Base-by-base conservation (phyloP, 1,140 invertebrate species). In the Hermatobates lingyangjiaoensis region DNA sequence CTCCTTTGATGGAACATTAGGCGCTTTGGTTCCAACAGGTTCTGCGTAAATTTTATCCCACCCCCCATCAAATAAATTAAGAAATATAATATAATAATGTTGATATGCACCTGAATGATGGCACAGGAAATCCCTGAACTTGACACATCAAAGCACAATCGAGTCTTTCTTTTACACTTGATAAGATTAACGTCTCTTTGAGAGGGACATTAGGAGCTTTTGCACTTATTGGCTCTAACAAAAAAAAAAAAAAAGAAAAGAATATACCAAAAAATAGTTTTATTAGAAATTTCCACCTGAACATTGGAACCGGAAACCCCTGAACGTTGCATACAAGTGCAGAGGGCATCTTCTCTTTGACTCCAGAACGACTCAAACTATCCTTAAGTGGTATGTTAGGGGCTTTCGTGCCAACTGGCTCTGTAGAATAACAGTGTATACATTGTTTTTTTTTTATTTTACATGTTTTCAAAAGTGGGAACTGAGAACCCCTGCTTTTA, bases 301-400 rank as follows among this genome's bases (percentile, higher is more conserved):
- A 72, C 53, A 64, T 58, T 48, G 74, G 74, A 56, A 74, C 70
- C 50, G 81, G 81, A 65, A 75, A 80, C 49, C 74, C 77, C 67
- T 82, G 79, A 49, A 75, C 77, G 38, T 75, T 73, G 70, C 77
- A 81, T 34, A 77, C 67, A 54, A 81, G 67, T 34, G 72, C 70
- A 45, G 77, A 76, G 63, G 71, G 42, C 68, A 62, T 7, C 5
- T 23, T 30, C 2, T 12, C 26, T 50, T 44, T 50, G 55, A 40
- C 30, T 27, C 44, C 3, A 20, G 48, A 28, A 42, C 26, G 12
- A 46, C 48, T 24, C 20, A 55, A 46, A 46, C 50, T 45, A 39
- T 47, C 63, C 45, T 62, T 60, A 4, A 63, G 58, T 12, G 67
- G 61, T 50, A 69, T 67, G 40, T 70, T 70, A 34, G 75, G 75